phyloP scores from a whole-genome alignment of 2,113 vertebrate genomes.

The Cariama cristata region DNA sequence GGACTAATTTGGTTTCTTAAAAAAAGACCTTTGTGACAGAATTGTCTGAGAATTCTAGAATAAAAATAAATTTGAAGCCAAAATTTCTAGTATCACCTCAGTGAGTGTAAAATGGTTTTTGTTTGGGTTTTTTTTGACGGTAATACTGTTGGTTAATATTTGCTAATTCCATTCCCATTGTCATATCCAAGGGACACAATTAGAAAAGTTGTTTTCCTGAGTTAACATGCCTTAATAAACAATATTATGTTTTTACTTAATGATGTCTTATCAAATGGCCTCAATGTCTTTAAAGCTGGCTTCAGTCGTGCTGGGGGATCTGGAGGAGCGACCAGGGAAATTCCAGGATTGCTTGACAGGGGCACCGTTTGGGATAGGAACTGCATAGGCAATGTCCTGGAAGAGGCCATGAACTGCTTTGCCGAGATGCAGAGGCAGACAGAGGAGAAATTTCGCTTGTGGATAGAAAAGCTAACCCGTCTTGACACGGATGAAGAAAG shows the following conservation, averaged over 20 bases:
- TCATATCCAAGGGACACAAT: not conserved
- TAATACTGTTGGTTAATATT: slow-evolving; percentile 30
- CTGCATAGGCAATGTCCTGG: slow-evolving; percentile 90
- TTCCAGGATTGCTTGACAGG: slow-evolving; percentile 89
- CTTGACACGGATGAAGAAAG: slow-evolving; percentile 88
- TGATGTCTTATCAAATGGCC: slow-evolving; percentile 89
- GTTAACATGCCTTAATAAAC: slow-evolving; percentile 75
- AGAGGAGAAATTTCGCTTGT: slow-evolving; percentile 90
- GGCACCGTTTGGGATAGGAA: slow-evolving; percentile 88
- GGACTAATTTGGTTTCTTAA: not conserved
- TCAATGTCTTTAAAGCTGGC: slow-evolving; percentile 97
- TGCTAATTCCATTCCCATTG: not conserved
- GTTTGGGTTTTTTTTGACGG: not conserved
- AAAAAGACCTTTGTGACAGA: not conserved
- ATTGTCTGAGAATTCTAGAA: slow-evolving; percentile 12
- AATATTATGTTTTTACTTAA: slow-evolving; percentile 66
- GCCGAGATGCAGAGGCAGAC: slow-evolving; percentile 93
- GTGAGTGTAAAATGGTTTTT: not conserved
- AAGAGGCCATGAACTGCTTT: slow-evolving; percentile 94
- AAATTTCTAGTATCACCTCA: not conserved
- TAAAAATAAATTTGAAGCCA: not conserved
- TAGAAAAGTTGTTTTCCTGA: slow-evolving; percentile 65
- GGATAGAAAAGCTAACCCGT: slow-evolving; percentile 90
- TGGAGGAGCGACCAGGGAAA: slow-evolving; percentile 86
- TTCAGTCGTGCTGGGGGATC: slow-evolving; percentile 87